These are phyloP conservation scores for Tachycineta bicolor DNA, from an alignment of 2,113 vertebrate species.

Conservation along the genomic window DNA sequence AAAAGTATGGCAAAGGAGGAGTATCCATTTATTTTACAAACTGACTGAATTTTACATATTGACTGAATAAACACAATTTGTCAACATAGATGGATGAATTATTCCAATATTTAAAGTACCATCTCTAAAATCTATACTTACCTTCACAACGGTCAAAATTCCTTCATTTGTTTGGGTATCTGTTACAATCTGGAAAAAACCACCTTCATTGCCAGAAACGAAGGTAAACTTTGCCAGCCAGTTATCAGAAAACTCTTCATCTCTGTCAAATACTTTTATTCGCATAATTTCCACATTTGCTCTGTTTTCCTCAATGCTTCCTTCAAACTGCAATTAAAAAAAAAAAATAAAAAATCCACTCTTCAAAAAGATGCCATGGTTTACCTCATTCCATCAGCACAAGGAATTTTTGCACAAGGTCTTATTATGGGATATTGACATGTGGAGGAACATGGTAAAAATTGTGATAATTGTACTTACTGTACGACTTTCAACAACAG, in stretches of 20 bases:
- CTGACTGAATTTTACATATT: not conserved
- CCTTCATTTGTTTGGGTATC: conserved; percentile 89
- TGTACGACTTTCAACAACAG: conserved; percentile 45
- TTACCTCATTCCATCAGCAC: not conserved
- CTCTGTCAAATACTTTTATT: conserved; percentile 83
- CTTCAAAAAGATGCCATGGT: not conserved
- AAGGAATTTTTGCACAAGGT: not conserved
- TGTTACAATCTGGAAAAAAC: conserved; percentile 87
- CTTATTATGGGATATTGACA: not conserved
- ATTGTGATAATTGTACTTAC: conserved; percentile 53
- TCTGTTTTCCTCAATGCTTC: conserved; percentile 85
- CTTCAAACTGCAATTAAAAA: conserved; percentile 79
- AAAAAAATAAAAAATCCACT: not conserved
- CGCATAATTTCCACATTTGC: conserved; percentile 82
- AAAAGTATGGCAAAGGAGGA: not conserved
- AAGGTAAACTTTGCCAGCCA: conserved; percentile 88
- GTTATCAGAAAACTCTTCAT: conserved; percentile 85
- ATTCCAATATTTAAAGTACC: not conserved
- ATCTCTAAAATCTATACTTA: conserved; percentile 48
- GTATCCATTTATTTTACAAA: not conserved
- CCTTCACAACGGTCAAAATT: conserved; percentile 86
- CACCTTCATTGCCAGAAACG: conserved; percentile 86
- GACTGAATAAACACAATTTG: not conserved
- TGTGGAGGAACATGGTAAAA: not conserved
- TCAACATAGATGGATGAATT: not conserved